These are phyloP conservation scores for Chionis minor DNA, from an alignment of 2,113 vertebrate species.

Conservation along the genomic window DNA sequence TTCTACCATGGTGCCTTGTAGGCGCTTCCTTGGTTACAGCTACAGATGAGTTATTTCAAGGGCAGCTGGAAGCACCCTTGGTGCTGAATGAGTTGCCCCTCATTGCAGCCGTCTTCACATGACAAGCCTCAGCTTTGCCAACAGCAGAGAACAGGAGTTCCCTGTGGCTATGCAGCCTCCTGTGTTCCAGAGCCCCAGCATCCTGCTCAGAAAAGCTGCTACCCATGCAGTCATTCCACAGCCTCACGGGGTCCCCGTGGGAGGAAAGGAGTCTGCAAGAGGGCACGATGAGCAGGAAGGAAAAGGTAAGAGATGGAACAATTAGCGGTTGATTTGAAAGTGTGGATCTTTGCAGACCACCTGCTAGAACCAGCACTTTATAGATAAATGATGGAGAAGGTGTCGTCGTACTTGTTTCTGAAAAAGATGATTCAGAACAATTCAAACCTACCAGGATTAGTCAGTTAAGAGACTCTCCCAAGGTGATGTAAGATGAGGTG, in stretches of 20 bases:
- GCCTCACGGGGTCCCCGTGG: no score
- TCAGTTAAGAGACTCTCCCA: background rate
- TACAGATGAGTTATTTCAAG: background rate
- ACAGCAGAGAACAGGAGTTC: no score
- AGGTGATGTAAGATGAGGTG: background rate
- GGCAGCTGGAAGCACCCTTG: background rate
- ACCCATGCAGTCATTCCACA: background rate
- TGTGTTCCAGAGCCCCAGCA: background rate
- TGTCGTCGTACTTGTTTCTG: background rate
- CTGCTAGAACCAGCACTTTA: background rate
- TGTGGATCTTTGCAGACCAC: background rate
- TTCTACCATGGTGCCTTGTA: no score
- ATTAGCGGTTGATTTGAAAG: background rate
- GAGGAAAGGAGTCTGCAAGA: background rate
- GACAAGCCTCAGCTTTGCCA: background rate
- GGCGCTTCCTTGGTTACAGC: background rate
- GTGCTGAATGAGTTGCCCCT: no score
- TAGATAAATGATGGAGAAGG: background rate
- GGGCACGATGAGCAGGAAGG: background rate
- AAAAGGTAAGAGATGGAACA: background rate
- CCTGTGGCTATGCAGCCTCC: background rate
- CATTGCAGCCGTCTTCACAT: background rate
- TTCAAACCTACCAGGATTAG: background rate
- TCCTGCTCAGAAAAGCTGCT: background rate
- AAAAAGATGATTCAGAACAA: background rate